Evolutionary conservation across 2,888 invertebrate species (phyloP).

Genomic region (Hololepta plana): DNA sequence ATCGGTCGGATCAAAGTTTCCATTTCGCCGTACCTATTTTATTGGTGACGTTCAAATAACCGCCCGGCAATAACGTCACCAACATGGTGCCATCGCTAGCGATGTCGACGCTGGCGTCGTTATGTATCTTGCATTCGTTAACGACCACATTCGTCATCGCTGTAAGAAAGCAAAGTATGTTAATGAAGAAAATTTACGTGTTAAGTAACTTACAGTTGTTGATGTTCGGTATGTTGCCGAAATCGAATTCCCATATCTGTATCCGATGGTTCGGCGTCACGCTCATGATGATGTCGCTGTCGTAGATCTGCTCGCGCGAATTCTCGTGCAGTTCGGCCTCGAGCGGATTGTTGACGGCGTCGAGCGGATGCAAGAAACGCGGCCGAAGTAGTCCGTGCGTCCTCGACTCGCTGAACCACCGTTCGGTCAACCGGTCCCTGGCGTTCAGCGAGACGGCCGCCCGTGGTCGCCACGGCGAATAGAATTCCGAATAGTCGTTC

Average conservation of each 20-base stretch:
- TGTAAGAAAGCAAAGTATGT: slow-evolving; percentile 19
- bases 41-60: slow-evolving; percentile 47
- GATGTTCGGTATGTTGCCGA: slow-evolving; percentile 52
- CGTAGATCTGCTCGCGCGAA: slow-evolving; percentile 22
- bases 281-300: slow-evolving; percentile 29
- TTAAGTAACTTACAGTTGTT: slow-evolving; percentile 39
- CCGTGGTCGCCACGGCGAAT: slow-evolving; percentile 12
- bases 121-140: slow-evolving; percentile 65
- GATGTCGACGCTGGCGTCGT: slow-evolving; percentile 73
- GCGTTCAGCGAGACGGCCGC: slow-evolving; percentile 11
- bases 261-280: slow-evolving; percentile 58
- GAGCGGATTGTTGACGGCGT: slow-evolving; percentile 26
- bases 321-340: slow-evolving; percentile 25
- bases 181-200: slow-evolving; percentile 2
- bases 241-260: slow-evolving; percentile 67
- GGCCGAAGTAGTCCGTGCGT: slow-evolving; percentile 20
- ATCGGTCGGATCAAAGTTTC: too few relatives aligned
- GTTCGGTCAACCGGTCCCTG: slow-evolving; percentile 19
- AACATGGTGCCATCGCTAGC: slow-evolving; percentile 61
- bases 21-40: slow-evolving; percentile 39
- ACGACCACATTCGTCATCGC: slow-evolving; percentile 61
- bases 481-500: slow-evolving; percentile 35
- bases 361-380: slow-evolving; percentile 28
- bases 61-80: slow-evolving; percentile 57
- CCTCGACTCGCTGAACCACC: slow-evolving; percentile 14